These are phyloP conservation scores for Hydropotes inermis DNA, from an alignment of 2,113 vertebrate species.

Conservation along the genomic window DNA sequence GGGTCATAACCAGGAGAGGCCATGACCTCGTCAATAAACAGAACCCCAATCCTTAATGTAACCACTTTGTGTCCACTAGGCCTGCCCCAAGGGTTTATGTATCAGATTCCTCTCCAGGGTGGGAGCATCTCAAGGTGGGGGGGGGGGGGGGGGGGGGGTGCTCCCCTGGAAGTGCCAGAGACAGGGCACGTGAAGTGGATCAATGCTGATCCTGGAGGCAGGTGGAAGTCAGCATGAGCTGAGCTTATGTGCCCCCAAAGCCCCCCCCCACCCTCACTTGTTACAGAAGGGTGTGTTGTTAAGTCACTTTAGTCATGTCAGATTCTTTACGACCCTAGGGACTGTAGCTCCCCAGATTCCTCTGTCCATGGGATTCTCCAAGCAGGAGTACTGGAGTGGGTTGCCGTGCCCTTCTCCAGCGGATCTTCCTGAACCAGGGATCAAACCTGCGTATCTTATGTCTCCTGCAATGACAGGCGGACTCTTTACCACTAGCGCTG, in stretches of 20 bases:
- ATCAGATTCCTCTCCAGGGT: constrained; percentile 20
- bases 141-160: not conserved
- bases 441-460: not conserved
- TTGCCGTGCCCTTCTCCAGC: not conserved
- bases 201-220: not conserved
- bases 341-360: not conserved
- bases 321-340: not conserved
- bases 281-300: not conserved
- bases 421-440: not conserved
- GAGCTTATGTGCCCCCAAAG: not conserved
- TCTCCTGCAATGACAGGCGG: not conserved
- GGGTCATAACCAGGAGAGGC: constrained; percentile 81
- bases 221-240: not conserved
- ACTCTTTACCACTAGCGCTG: not conserved
- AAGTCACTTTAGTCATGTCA: not conserved
- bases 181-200: accelerated
- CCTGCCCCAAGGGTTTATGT: not conserved
- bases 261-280: not conserved
- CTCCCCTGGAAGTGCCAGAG: not conserved
- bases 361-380: not conserved
- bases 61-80: constrained; percentile 38
- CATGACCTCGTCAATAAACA: constrained; percentile 84
- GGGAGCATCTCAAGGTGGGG: not conserved
- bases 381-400: not conserved
- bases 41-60: constrained; percentile 70